Base-by-base conservation (phyloP, 64 coral and sea anemone genomes). In the Anthopleura sola region DNA sequence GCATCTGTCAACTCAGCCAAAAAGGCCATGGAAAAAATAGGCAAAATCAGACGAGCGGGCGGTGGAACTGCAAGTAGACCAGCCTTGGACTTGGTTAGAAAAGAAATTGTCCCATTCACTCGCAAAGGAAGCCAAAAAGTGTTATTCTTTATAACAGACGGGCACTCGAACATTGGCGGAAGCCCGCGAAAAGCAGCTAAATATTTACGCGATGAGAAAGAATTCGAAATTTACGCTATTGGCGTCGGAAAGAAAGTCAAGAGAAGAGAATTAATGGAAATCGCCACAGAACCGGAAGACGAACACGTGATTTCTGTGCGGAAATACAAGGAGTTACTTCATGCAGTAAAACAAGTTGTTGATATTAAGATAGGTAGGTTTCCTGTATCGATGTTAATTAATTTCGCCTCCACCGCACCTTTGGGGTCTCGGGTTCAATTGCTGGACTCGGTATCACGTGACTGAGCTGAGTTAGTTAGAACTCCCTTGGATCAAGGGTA, bases 141-240 rank as follows among this genome's bases (percentile, higher is more conserved):
- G 10, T 20, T 98, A 36, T 91, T 98, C 47, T 88, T 98, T 15
- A 88, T 98, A 1, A 98, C 95, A 24, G 95, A 98, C 32, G 95
- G 95, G 14, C 68, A 75, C 34, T 98, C 95, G 18, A 98, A 98
- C 56, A 93, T 94, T 1, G 95, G 95, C 0, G 92, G 86, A 19
- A 81, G 86, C 21, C 95, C 95, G 13, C 66, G 69, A 29, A 89
- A 75, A 46, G 86, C 75, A 49, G 95, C 95, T 1, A 66, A 83
- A 19, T 8, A 31, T 16, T 79, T 98, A 11, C 75, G 84, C 17
- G 64, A 94, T 0, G 33, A 36, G 17, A 16, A 93, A 5, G 29
- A 75, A 2, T 91, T 98, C 53, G 86, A 94, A 83, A 98, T 98
- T 80, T 98, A 98, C 34, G 89, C 92, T 8, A 77, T 98, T 57